Evolutionary conservation across 2,113 vertebrate species (phyloP).

Genomic region (Urocolius indicus): DNA sequence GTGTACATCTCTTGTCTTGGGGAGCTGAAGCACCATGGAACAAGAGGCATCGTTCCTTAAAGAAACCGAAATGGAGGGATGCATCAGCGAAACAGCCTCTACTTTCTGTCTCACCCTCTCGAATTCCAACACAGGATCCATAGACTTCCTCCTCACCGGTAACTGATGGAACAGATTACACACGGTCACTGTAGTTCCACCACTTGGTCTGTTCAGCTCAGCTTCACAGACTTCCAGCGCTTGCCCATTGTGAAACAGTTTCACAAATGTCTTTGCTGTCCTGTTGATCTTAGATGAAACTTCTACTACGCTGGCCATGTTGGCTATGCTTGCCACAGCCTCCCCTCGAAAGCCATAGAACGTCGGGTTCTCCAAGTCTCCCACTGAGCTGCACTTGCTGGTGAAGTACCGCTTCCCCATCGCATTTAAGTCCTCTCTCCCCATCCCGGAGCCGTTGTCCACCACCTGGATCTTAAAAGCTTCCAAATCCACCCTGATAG

Average conservation of each 20-base stretch:
- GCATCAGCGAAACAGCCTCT: conserved; percentile 90
- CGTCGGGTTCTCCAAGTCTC: conserved; percentile 85
- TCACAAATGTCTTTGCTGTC: conserved; percentile 86
- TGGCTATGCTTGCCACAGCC: conserved; percentile 89
- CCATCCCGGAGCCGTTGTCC: conserved; percentile 91
- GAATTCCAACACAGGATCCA: conserved; percentile 86
- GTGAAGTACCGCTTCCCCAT: conserved; percentile 89
- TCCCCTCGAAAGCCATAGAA: conserved; percentile 95
- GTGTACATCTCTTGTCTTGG: conserved; percentile 85
- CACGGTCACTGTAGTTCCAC: conserved; percentile 88
- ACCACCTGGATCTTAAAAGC: conserved; percentile 93
- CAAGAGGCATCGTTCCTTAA: conserved; percentile 88
- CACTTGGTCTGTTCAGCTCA: conserved; percentile 82
- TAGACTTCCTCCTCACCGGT: conserved; percentile 89
- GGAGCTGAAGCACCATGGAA: conserved; percentile 89
- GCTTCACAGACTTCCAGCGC: conserved; percentile 81
- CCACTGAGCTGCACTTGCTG: conserved; percentile 87
- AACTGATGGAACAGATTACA: conserved; percentile 91
- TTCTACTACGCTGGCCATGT: conserved; percentile 86
- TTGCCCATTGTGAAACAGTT: conserved; percentile 87
- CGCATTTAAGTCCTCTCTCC: conserved; percentile 80
- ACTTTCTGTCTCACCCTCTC: conserved; percentile 89
- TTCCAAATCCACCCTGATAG: conserved; percentile 88
- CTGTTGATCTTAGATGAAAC: conserved; percentile 84
- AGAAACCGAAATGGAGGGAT: conserved; percentile 91